phyloP scores from a whole-genome alignment of 2,797 vertebrate genomes.

The Nannoperca australis region DNA sequence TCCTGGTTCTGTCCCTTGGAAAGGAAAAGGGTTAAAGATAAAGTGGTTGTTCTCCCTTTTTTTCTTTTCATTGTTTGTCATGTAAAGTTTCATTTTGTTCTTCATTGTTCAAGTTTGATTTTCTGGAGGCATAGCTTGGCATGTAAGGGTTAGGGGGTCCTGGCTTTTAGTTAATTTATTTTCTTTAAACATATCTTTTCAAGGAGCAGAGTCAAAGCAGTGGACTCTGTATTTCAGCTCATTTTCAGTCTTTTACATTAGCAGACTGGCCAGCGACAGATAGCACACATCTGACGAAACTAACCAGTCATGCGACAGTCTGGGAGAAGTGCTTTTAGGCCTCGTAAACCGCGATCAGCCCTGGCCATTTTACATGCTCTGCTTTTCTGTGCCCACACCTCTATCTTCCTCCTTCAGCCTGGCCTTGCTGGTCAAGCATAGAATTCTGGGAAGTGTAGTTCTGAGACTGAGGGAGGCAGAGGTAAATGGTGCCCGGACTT shows the following conservation, averaged over 20 bases:
- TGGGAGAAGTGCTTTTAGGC: constrained; percentile 56
- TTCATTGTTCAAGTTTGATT: constrained; percentile 81
- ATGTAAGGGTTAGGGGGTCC: constrained; percentile 78
- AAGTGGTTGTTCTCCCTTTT: constrained; percentile 81
- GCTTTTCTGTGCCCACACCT: constrained; percentile 33
- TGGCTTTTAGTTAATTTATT: constrained; percentile 74
- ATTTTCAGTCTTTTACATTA: constrained; percentile 60
- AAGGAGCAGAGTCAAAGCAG: constrained; percentile 60
- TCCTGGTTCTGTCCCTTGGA: constrained; percentile 81
- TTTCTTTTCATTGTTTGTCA: constrained; percentile 67
- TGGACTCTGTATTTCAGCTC: constrained; percentile 48
- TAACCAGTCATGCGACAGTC: constrained; percentile 44
- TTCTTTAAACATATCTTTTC: constrained; percentile 51
- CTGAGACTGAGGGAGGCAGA: constrained; percentile 68
- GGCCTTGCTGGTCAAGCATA: constrained; percentile 67
- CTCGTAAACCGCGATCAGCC: constrained; percentile 31
- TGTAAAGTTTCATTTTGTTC: constrained; percentile 74
- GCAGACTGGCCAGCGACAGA: constrained; percentile 54
- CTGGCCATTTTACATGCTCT: constrained; percentile 41
- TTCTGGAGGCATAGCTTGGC: constrained; percentile 86
- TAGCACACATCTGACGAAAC: constrained; percentile 39
- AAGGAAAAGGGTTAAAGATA: constrained; percentile 77
- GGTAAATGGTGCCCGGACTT: constrained; percentile 44
- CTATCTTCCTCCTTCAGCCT: constrained; percentile 48
- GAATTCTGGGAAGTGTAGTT: constrained; percentile 75